Conservation (phyloP, 1,140 invertebrate genomes). For the Paraescarpia echinospica region DNA sequence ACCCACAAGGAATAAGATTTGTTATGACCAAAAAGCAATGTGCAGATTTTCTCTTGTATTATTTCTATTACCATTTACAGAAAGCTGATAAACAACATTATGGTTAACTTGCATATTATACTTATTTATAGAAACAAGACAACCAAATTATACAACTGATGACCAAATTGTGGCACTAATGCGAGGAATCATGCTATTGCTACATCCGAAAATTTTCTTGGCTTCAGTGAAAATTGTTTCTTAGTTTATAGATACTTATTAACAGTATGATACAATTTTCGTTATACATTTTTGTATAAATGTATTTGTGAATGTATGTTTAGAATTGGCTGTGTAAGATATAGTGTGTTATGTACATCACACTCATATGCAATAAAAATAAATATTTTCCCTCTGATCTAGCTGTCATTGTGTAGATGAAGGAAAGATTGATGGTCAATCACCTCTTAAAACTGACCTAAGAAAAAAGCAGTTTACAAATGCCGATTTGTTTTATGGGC, state of each 20-base stretch:
- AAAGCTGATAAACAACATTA: too few relatives aligned
- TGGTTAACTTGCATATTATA: too few relatives aligned
- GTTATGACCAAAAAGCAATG: too few relatives aligned
- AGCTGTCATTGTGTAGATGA: neutral
- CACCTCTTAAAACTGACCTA: neutral
- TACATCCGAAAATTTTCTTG: neutral
- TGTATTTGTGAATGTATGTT: neutral
- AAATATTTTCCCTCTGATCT: neutral
- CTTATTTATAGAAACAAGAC: too few relatives aligned
- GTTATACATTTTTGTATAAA: neutral
- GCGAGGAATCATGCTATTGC: too few relatives aligned
- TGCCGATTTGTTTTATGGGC: too few relatives aligned
- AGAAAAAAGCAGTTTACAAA: neutral
- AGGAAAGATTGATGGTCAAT: neutral
- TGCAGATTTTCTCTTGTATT: too few relatives aligned
- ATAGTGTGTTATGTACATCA: neutral
- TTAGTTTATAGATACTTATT: neutral
- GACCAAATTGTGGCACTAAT: too few relatives aligned
- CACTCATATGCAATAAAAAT: neutral
- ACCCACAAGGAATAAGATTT: too few relatives aligned
- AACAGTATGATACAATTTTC: neutral
- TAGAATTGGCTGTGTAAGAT: neutral
- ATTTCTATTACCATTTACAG: too few relatives aligned
- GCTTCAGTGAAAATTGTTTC: neutral
- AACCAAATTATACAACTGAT: too few relatives aligned